Conservation (phyloP, 2,888 invertebrate species). For the Hypomecis atomaria region DNA sequence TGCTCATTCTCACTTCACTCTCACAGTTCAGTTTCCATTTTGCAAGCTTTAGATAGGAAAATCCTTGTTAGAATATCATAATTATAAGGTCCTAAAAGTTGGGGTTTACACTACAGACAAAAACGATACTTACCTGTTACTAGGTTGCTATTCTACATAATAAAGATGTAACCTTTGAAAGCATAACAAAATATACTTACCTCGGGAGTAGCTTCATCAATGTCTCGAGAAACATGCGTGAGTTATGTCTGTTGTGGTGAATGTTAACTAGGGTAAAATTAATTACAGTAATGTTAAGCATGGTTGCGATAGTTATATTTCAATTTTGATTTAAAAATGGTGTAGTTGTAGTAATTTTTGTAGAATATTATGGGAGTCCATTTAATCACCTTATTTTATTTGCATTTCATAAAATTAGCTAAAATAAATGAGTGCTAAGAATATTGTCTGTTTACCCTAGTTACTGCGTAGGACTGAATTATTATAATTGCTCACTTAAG, state of each 20-base stretch:
- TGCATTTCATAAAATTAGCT: too few species aligned
- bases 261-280: slow-evolving; percentile 24
- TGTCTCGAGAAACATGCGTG: slow-evolving; percentile 36
- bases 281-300: neutral
- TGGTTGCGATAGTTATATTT: neutral
- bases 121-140: slow-evolving; percentile 56
- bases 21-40: slow-evolving; percentile 73
- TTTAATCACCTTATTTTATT: too few species aligned
- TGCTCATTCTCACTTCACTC: slow-evolving; percentile 67
- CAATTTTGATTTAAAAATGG: neutral
- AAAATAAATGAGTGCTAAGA: too few species aligned
- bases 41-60: slow-evolving; percentile 81
- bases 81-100: slow-evolving; percentile 24
- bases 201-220: slow-evolving; percentile 35
- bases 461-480: slow-evolving; percentile 15
- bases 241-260: slow-evolving; percentile 23
- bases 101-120: slow-evolving; percentile 31
- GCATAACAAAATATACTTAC: slow-evolving; percentile 46
- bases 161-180: slow-evolving; percentile 13
- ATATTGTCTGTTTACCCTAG: slow-evolving; percentile 2
- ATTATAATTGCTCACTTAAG: neutral
- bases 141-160: slow-evolving; percentile 7
- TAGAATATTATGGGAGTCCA: too few species aligned
- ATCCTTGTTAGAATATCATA: slow-evolving; percentile 55
- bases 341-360: neutral